Evolutionary conservation across 2,113 vertebrate species (phyloP).

Genomic region (Taxidea taxus): DNA sequence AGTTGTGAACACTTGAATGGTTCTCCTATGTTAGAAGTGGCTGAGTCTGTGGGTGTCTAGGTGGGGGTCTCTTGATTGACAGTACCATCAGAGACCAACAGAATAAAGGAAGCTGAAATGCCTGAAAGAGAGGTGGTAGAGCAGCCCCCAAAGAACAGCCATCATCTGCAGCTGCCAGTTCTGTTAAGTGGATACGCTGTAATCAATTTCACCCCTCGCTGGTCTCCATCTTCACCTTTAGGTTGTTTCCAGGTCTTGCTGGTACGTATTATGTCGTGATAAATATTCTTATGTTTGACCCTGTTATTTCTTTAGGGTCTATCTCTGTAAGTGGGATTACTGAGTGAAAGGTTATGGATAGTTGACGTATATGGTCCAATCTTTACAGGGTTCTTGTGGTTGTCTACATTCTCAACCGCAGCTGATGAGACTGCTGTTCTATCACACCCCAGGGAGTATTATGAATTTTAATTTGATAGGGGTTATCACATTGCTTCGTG

Average conservation of each 20-base stretch:
- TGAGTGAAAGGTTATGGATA: neutral
- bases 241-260: neutral
- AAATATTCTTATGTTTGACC: neutral
- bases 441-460: neutral
- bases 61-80: neutral
- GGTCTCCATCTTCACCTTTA: neutral
- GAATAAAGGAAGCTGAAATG: neutral
- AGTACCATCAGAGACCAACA: neutral
- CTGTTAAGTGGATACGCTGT: neutral
- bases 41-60: neutral
- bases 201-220: neutral
- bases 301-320: neutral
- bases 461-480: constrained; percentile 8
- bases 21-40: neutral
- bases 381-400: neutral
- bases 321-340: neutral
- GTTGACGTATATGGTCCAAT: neutral
- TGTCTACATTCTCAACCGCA: neutral
- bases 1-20: neutral
- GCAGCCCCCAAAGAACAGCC: neutral
- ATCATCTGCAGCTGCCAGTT: neutral
- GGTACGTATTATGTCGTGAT: neutral
- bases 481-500: neutral
- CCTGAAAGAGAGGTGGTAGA: neutral
- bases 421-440: neutral